A percentile compares a stretch with the other conserved stretches of the same genome.
These are phyloP conservation scores for Eubucco bourcierii DNA, from an alignment of 2,113 vertebrate genomes.

Conservation along the genomic window DNA sequence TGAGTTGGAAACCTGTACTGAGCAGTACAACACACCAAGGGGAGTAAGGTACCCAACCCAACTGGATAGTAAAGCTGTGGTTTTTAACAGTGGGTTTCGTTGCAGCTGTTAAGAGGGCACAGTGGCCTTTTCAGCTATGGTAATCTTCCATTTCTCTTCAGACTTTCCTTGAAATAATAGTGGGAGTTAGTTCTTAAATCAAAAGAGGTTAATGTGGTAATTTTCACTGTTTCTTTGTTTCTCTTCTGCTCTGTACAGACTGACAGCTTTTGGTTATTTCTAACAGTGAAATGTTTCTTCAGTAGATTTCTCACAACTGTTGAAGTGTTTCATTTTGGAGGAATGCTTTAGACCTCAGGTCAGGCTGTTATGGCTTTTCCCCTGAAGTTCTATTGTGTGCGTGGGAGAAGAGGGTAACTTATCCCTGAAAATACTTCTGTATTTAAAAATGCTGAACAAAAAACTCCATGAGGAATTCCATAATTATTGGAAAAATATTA, in stretches of 20 bases:
- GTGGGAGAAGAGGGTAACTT: not conserved
- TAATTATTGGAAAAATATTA: not conserved
- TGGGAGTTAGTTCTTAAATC: not conserved
- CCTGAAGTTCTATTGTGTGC: not conserved
- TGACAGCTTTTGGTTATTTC: not conserved
- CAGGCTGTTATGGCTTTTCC: not conserved
- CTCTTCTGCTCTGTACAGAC: not conserved
- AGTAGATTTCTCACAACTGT: not conserved
- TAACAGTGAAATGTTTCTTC: not conserved
- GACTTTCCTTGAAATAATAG: not conserved
- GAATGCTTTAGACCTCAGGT: not conserved
- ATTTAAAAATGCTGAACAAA: not conserved
- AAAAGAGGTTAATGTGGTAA: not conserved
- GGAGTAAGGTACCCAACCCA: not conserved
- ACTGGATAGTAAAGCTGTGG: not conserved
- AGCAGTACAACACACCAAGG: not conserved
- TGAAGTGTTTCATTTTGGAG: not conserved
- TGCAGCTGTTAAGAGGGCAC: not conserved
- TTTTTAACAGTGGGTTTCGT: not conserved
- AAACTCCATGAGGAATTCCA: not conserved
- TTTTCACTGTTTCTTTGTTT: not conserved
- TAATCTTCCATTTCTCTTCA: conserved; percentile 13
- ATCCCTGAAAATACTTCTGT: not conserved
- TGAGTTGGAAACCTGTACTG: not conserved
- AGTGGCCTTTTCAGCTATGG: not conserved